Base-by-base conservation (phyloP, 2,888 invertebrate genomes). In the Meiosimyza platycephala region DNA sequence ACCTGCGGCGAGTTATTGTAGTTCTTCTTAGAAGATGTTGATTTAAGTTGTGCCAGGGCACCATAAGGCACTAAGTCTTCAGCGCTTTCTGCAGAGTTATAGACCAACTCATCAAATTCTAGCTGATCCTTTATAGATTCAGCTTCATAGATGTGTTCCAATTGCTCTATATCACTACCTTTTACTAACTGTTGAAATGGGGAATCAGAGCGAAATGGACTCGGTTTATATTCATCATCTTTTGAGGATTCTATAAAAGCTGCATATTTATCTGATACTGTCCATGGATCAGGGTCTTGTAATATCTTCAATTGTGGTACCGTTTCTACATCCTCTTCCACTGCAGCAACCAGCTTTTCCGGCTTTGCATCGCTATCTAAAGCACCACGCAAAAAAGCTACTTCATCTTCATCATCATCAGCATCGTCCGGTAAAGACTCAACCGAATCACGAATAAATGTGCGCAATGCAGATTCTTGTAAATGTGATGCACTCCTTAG, bases 1-100 rank as follows among this genome's bases (percentile, higher is more conserved):
- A 96, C 92, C 79, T 90, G 89, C 9, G 87, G 82, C 3, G 82
- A 74, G 15, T 57, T 74, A 54, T 83, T 85, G 16, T 79, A 80
- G 73, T 86, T 81, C 57, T 83, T 83, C 15, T 78, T 79, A 13
- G n/a, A 6, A 6, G 73, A 62, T 4, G 62, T 22, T 0, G 62
- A 54, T 63, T 81, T 85, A 3, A 83, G 72, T 6, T 81, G 81
- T 0, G 81, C 79, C n/a, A 85, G 71, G 4, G 83, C 85, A 0
- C 84, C 85, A 69, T 85, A 84, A 4, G 84, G 78, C 1, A 73
- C 51, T 5, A 67, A 16, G 16, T 78, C 62, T 9, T 75, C 70
- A 33, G 59, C 62, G 40, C 72, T 64, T 15, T 59, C 55, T 3
- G 13, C 40, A 1, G 72, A 70, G 4, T 69, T 64, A 50, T 72